Conservation (phyloP, 2,797 vertebrate species). For the Moxostoma hubbsi region DNA sequence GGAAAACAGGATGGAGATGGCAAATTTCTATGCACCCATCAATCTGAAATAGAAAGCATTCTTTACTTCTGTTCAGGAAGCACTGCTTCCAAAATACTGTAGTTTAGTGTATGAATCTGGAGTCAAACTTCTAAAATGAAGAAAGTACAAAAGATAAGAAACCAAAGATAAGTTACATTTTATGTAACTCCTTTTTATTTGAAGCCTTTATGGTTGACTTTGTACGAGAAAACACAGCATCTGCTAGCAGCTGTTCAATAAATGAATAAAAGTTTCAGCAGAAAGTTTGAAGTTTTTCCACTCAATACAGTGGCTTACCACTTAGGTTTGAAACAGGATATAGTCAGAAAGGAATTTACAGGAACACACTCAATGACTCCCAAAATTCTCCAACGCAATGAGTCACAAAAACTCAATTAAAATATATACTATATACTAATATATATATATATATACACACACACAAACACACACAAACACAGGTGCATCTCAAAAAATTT, state of each 20-base stretch:
- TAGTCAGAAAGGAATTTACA: constrained; percentile 26
- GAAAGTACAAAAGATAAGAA: not conserved
- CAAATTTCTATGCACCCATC: constrained; percentile 73
- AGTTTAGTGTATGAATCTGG: not conserved
- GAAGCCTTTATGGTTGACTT: constrained; percentile 8
- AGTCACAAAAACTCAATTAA: no score
- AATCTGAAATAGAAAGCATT: constrained; percentile 62
- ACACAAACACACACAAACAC: no score
- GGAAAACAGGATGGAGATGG: constrained; percentile 67
- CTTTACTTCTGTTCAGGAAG: constrained; percentile 35
- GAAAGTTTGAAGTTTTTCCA: constrained; percentile 44
- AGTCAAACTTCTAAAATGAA: not conserved
- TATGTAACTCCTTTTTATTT: not conserved
- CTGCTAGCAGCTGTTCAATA: constrained; percentile 54
- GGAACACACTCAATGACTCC: constrained; percentile 31
- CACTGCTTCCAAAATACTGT: not conserved
- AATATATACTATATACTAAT: no score
- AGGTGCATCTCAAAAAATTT: no score
- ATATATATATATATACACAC: no score
- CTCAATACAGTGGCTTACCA: constrained; percentile 64
- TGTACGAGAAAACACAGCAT: constrained; percentile 44
- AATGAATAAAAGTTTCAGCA: constrained; percentile 38
- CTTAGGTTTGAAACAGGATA: constrained; percentile 50
- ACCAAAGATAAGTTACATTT: not conserved
- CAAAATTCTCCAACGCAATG: constrained; percentile 7